These are phyloP conservation scores for Trididemnum clinides DNA, from an alignment of 23 tunicate species.

Conservation along the genomic window DNA sequence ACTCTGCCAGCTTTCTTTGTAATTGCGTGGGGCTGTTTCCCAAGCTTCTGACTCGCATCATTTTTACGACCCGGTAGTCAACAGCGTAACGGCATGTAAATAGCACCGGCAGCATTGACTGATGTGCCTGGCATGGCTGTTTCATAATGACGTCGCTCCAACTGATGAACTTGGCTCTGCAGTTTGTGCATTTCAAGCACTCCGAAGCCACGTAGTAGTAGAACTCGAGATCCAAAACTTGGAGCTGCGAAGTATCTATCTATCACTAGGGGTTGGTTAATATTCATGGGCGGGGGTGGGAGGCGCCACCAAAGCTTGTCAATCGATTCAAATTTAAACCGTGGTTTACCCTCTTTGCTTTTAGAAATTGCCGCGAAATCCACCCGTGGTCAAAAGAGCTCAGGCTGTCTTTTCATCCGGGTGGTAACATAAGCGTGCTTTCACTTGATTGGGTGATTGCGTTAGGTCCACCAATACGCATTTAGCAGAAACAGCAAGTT, in stretches of 20 bases:
- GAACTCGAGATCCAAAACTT: not conserved
- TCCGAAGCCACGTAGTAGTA: constrained; percentile 26
- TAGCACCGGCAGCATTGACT: not conserved
- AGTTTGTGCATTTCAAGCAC: not conserved
- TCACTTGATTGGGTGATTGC: too few relatives aligned
- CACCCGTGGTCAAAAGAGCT: not conserved
- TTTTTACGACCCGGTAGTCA: not conserved
- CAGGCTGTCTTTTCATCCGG: not conserved
- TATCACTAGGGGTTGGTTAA: not conserved
- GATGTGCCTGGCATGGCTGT: not conserved
- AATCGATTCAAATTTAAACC: not conserved
- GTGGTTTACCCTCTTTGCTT: not conserved
- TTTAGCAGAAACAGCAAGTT: too few relatives aligned
- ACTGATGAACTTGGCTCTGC: not conserved
- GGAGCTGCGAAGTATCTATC: not conserved
- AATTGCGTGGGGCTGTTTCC: constrained; percentile 31
- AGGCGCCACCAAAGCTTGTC: not conserved
- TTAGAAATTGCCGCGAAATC: not conserved
- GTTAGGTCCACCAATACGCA: too few relatives aligned
- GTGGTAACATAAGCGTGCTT: not conserved
- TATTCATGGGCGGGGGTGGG: not conserved
- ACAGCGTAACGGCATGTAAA: constrained; percentile 12
- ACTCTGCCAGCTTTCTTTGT: not conserved
- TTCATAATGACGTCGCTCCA: not conserved
- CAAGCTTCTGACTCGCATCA: not conserved